Base-by-base conservation (phyloP, 2,797 vertebrate species). In the Falco novaeseelandiae region DNA sequence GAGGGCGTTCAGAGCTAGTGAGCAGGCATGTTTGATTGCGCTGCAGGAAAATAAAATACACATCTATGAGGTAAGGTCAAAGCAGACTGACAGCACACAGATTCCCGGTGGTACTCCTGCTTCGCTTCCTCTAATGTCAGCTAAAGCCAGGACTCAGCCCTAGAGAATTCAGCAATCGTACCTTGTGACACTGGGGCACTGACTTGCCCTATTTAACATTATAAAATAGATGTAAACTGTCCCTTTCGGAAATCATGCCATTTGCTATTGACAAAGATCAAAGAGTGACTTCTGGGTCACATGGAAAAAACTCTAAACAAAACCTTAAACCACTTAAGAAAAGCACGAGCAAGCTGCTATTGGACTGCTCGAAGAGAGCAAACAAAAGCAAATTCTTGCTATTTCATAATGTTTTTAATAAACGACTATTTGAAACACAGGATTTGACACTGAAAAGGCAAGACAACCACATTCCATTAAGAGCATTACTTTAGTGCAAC, bases 181-280 rank as follows among this genome's bases (percentile, higher is more conserved):
- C 78, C 67, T 87, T 77, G 42, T 87, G 72, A 62, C 71, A 61
- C 0, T 8, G 51, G 34, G 61, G 20, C 76, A 86, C 27, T 7
- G 1, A 38, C 38, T 80, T 90, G 52, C 63, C 63, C 63, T 66
- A 42, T 71, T 90, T 93, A 70, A 83, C 30, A 51, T 87, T 87
- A 93, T 83, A 92, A 92, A 96, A 96, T 54, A 97, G 38, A 78
- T 27, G 46, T 29, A 74, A 90, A 67, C 66, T 90, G 26, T 70
- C 46, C 34, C 38, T 95, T 78, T 83, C 58, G 34, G 65, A 91
- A 93, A 89, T 32, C 5, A 2, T 83, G 25, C n/a, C 51, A 23
- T 69, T 85, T 83, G 22, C 52, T 93, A 61, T 91, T 93, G 87
- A 78, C 89, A 89, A 83, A 96, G 89, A 95, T 81, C 72, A 96